phyloP scores from a whole-genome alignment of 2,797 vertebrate genomes.

The Phoxinus dragarum region DNA sequence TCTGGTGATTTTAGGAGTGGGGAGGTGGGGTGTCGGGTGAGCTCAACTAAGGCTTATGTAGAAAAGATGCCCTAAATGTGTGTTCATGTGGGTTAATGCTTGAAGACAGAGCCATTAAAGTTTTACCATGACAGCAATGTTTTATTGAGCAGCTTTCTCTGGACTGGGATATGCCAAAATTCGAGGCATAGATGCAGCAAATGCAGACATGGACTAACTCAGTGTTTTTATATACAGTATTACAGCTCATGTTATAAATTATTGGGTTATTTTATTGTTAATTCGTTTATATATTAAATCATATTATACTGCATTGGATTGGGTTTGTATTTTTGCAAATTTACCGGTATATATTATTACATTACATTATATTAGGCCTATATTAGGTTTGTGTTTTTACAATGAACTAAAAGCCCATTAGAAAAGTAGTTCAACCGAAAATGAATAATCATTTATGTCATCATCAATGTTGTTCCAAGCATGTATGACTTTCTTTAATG shows the following conservation, averaged over 20 bases:
- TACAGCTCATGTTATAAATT: background rate
- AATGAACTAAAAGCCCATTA: background rate
- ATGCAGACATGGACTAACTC: conserved; percentile 58
- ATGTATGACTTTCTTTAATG: background rate
- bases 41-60: conserved; percentile 43
- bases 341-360: background rate
- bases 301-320: background rate
- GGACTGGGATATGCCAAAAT: conserved; percentile 49
- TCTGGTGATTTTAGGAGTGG: conserved; percentile 41
- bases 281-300: background rate
- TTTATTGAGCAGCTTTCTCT: conserved; percentile 77
- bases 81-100: conserved; percentile 82
- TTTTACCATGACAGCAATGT: conserved; percentile 78
- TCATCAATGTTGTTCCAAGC: background rate
- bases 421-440: background rate
- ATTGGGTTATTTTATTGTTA: background rate
- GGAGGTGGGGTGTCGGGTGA: conserved; percentile 20
- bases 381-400: background rate
- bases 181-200: conserved; percentile 55
- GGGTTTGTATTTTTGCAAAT: background rate
- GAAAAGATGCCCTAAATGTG: conserved; percentile 75
- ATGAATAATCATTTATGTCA: background rate
- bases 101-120: conserved; percentile 80
- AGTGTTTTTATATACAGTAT: background rate
- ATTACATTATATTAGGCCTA: background rate